Evolutionary conservation across 2,888 invertebrate species (phyloP).

Genomic region (Macrophya alboannulata): DNA sequence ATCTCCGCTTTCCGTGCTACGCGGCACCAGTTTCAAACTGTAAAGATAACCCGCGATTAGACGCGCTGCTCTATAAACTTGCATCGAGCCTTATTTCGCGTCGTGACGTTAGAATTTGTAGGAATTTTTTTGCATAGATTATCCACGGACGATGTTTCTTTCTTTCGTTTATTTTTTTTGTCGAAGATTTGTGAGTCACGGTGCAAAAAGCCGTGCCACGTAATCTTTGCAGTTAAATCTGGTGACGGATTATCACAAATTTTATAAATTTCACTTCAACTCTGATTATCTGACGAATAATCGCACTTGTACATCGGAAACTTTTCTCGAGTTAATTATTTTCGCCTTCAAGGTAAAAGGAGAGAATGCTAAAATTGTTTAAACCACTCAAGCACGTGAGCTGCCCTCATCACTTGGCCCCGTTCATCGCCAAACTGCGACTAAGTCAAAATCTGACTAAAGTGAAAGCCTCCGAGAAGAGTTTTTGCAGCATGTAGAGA

Average conservation of each 20-base stretch:
- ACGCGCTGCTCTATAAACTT: neutral
- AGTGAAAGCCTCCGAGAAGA: constrained; percentile 23
- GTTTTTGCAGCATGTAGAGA: constrained; percentile 12
- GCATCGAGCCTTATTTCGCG: neutral
- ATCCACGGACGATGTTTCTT: neutral
- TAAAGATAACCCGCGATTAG: constrained; percentile 5
- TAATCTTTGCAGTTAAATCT: neutral
- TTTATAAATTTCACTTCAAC: neutral
- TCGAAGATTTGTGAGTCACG: neutral
- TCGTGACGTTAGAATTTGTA: neutral
- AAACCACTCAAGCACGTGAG: neutral
- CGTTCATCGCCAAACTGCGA: constrained; percentile 12
- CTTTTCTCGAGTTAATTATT: neutral
- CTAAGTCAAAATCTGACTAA: neutral
- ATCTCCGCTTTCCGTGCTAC: neutral
- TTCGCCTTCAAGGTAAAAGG: neutral
- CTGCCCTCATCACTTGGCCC: neutral
- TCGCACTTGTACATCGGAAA: neutral
- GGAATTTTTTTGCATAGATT: neutral
- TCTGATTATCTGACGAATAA: neutral
- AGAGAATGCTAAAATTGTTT: neutral
- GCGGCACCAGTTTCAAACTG: neutral
- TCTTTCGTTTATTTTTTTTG: neutral
- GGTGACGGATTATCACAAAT: neutral
- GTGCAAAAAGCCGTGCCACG: neutral